These are phyloP conservation scores for Notiomystis cincta DNA, from an alignment of 2,113 vertebrate species.

Conservation along the genomic window DNA sequence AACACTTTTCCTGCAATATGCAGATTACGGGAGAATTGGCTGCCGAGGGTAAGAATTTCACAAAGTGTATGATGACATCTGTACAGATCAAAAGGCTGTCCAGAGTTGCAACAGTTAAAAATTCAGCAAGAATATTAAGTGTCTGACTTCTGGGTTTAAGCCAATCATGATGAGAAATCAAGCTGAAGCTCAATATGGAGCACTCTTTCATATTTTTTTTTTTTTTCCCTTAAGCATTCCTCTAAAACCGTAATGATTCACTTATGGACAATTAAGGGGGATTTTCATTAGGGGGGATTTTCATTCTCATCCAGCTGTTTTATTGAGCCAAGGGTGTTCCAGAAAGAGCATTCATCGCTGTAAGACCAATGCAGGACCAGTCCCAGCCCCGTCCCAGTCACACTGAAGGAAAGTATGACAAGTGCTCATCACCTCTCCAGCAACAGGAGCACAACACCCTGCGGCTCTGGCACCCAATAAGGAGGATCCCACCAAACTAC, in stretches of 20 bases:
- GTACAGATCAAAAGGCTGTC: slow-evolving; percentile 32
- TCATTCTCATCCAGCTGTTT: background rate
- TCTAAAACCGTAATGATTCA: background rate
- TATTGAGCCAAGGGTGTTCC: background rate
- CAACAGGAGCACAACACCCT: rapidly evolving
- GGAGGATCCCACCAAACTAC: background rate
- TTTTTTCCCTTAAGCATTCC: background rate
- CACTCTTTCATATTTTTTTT: background rate
- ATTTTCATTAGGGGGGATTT: background rate
- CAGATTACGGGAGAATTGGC: background rate
- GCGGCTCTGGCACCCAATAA: background rate
- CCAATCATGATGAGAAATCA: slow-evolving; percentile 11
- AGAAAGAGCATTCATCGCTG: background rate
- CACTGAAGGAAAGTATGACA: background rate
- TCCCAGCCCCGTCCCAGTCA: background rate
- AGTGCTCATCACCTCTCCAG: background rate
- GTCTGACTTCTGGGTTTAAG: slow-evolving; percentile 14
- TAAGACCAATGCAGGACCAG: background rate
- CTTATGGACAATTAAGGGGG: background rate
- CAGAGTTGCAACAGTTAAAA: slow-evolving; percentile 47
- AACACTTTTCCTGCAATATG: slow-evolving; percentile 24
- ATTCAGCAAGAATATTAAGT: slow-evolving; percentile 36
- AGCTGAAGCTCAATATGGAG: background rate
- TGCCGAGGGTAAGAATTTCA: slow-evolving; percentile 20
- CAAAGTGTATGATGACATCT: slow-evolving; percentile 18